These are phyloP conservation scores for Danaus chrysippus DNA, from an alignment of 2,888 invertebrate genomes.

Conservation along the genomic window DNA sequence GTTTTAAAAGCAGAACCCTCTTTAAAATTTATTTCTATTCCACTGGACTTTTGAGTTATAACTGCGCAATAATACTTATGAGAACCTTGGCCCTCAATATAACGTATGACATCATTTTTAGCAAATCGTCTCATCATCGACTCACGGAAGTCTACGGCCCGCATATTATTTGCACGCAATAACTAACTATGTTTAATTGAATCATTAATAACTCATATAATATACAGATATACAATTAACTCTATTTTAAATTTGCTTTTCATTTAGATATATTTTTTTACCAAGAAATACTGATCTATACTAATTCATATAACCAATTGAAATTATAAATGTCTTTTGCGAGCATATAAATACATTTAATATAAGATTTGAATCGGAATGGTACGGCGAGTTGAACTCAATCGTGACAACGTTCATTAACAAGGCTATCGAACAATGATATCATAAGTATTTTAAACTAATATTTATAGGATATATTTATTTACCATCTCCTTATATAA, in stretches of 20 bases:
- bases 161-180: constrained; percentile 33
- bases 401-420: constrained; percentile 61
- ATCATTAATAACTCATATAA: constrained; percentile 10
- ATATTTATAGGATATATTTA: not conserved
- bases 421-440: constrained; percentile 65
- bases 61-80: constrained; percentile 6
- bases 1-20: constrained; percentile 4
- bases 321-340: not conserved
- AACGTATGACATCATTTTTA: constrained; percentile 51
- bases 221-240: constrained; percentile 2
- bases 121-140: constrained; percentile 43
- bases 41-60: not conserved
- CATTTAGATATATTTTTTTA: not conserved
- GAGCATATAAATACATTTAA: constrained; percentile 16
- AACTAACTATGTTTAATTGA: constrained; percentile 28
- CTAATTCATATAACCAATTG: too few relatives aligned
- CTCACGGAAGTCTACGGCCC: constrained; percentile 31
- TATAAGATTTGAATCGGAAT: constrained; percentile 36
- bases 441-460: constrained; percentile 29
- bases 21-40: not conserved
- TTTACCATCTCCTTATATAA: too few relatives aligned
- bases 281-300: too few relatives aligned
- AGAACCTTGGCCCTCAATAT: constrained; percentile 16
- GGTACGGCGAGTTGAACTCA: constrained; percentile 49
- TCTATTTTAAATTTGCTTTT: not conserved